These are phyloP conservation scores for Lasioglossum oenotherae DNA, from an alignment of 2,888 invertebrate genomes.

Conservation along the genomic window DNA sequence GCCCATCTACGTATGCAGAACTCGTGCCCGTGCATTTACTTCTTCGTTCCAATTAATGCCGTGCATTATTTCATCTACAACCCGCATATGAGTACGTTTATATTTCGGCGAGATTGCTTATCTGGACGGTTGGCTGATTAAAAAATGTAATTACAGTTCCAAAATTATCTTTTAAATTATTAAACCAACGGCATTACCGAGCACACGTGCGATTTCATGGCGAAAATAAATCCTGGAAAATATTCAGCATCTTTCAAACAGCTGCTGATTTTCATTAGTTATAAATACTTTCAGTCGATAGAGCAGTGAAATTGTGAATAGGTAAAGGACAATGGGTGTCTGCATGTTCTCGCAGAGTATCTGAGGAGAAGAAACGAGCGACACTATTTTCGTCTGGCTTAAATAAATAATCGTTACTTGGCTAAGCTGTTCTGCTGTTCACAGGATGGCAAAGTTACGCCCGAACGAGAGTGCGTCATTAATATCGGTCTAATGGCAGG, in stretches of 20 bases:
- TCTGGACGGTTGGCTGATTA: not conserved
- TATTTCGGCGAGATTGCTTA: not conserved
- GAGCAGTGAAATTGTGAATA: not conserved
- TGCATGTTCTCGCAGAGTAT: not conserved
- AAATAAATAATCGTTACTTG: slow-evolving; percentile 69
- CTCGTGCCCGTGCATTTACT: slow-evolving; percentile 15
- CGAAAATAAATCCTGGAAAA: not conserved
- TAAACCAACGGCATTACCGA: slow-evolving; percentile 8
- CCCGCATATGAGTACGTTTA: not conserved
- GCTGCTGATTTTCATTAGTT: not conserved
- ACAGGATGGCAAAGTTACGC: slow-evolving; percentile 34
- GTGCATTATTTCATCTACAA: slow-evolving; percentile 21
- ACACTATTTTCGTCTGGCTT: slow-evolving; percentile 69
- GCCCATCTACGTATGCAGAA: slow-evolving; percentile 9
- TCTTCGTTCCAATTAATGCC: slow-evolving; percentile 40
- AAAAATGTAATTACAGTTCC: slow-evolving; percentile 14
- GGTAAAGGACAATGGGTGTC: not conserved
- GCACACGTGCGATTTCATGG: not conserved
- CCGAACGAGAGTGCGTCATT: slow-evolving; percentile 66
- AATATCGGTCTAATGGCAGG: slow-evolving; percentile 74
- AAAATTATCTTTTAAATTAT: slow-evolving; percentile 7
- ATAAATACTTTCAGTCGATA: not conserved
- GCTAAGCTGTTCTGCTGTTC: slow-evolving; percentile 12
- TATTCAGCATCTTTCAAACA: not conserved
- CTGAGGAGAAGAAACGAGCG: slow-evolving; percentile 12